A percentile compares a stretch with the other conserved stretches of the same genome.
phyloP scores from a whole-genome alignment of 2,113 vertebrate species.

The Penelope pileata region DNA sequence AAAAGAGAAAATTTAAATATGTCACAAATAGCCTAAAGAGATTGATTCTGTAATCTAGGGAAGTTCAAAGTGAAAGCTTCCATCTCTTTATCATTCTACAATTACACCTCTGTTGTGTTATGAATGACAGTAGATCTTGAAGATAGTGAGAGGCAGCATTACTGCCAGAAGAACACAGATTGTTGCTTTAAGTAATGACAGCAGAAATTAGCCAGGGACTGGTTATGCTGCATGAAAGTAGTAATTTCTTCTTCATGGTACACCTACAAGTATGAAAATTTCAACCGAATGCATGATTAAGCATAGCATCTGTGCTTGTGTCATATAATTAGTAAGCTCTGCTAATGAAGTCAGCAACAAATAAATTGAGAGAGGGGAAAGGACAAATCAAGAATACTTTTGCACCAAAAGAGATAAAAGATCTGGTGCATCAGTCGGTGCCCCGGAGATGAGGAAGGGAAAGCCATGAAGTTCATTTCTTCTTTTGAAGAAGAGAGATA shows the following conservation, averaged over 20 bases:
- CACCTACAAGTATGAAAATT: slow-evolving; percentile 15
- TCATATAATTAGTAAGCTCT: neutral
- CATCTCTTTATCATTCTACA: neutral
- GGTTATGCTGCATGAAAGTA: neutral
- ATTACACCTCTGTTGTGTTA: neutral
- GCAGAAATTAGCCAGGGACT: neutral
- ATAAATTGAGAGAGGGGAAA: neutral
- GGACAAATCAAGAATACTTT: neutral
- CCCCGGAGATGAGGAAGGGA: neutral
- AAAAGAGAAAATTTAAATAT: neutral
- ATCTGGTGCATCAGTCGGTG: neutral
- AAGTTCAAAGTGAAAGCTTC: neutral
- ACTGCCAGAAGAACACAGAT: neutral
- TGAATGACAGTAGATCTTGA: neutral
- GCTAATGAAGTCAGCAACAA: neutral
- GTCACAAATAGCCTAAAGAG: neutral
- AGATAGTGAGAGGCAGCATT: neutral
- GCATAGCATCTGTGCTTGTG: neutral
- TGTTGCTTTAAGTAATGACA: neutral
- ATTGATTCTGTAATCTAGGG: neutral
- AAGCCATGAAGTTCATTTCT: neutral
- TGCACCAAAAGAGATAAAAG: neutral
- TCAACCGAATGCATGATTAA: slow-evolving; percentile 1
- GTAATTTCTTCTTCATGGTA: neutral
- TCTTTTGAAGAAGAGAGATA: neutral